Evolutionary conservation across 1,140 invertebrate species (phyloP), one percentile per base, ranked within the genome.

Genomic region (Zaprionus nigranus): DNA sequence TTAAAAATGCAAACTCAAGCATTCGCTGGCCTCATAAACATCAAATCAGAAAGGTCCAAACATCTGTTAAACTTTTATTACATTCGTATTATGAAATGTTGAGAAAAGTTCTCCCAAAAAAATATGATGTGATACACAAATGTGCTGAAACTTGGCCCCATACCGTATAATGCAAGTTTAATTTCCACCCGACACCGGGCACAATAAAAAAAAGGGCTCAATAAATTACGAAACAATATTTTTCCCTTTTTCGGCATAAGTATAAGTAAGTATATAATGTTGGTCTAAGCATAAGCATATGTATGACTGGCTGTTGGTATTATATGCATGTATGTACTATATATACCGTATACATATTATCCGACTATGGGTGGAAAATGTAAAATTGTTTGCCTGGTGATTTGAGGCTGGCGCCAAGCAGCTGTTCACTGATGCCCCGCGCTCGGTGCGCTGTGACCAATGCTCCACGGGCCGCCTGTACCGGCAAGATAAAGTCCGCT

Each of bases 401-500:
- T 76, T 79, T 79, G 66, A 77, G 54, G 53, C 61, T 58, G 61
- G 46, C 53, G 49, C 24, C 69, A 53, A 67, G 58, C 85, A 90
- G 81, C 85, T 90, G 85, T 72, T 90, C 81, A 90, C 85, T 83
- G 79, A 87, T 81, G 84, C 68, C 70, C 67, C 67, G 57, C 40
- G 26, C 51, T 56, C 68, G 61, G 68, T 38, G 54, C 15, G 54
- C 51, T 54, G 60, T 54, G 62, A 65, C 62, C 51, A 65, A 56
- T 57, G 36, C 60, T 53, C 66, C 53, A 28, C 54, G 78, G 74
- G 78, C 40, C 70, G 78, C 40, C 70, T 72, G 68, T 66, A 80
- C 78, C 75, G 84, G 85, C 64, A 87, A 87, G 84, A 87, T 84
- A 87, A 87, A 87, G 84, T 87, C 90, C 84, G 70, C 79, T 84